Evolutionary conservation across 2,888 invertebrate species (phyloP).

Genomic region (Lathronympha strigana): DNA sequence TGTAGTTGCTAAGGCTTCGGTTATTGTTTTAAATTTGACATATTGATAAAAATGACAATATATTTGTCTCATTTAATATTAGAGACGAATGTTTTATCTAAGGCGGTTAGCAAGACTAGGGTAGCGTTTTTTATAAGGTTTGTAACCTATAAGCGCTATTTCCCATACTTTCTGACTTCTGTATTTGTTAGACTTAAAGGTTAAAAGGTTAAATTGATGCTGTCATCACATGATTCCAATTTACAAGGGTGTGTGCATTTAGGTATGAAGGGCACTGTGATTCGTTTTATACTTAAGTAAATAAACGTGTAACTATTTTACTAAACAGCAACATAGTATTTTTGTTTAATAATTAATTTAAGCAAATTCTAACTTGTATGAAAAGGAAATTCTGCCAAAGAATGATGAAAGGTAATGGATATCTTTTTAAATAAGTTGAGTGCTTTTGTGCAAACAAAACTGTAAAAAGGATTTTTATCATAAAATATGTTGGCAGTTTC

Average conservation of each 20-base stretch:
- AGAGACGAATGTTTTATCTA: background rate
- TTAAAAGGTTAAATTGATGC: conserved; percentile 37
- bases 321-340: conserved; percentile 28
- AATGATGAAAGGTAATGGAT: conserved; percentile 50
- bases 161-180: too few species aligned
- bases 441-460: conserved; percentile 8
- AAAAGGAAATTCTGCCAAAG: conserved; percentile 57
- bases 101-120: too few species aligned
- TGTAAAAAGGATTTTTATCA: background rate
- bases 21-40: background rate
- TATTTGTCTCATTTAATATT: background rate
- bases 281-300: conserved; percentile 34
- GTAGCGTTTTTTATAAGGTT: too few species aligned
- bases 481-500: conserved; percentile 11
- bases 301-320: conserved; percentile 36
- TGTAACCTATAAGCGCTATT: too few species aligned
- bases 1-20: background rate
- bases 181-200: background rate
- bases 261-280: conserved; percentile 39
- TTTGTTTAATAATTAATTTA: conserved; percentile 26
- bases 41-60: background rate
- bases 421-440: conserved; percentile 43
- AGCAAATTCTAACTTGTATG: conserved; percentile 33
- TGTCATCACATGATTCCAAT: conserved; percentile 19
- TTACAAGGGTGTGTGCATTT: conserved; percentile 36